Evolutionary conservation across 2,888 invertebrate genomes (phyloP).

Genomic region (Proisotoma minuta): DNA sequence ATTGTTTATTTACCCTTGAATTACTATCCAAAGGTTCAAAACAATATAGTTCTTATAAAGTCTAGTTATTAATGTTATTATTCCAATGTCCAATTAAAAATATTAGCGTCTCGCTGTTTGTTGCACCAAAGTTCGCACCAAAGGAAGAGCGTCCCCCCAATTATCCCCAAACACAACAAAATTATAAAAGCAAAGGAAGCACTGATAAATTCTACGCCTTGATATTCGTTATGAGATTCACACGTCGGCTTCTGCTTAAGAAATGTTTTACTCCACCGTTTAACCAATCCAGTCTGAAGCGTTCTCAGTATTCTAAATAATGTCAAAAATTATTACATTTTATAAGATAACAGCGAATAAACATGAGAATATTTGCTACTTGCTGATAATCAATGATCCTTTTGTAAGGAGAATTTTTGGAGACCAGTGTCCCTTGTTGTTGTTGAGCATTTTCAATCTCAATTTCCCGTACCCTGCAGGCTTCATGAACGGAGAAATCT

Average conservation of each 20-base stretch:
- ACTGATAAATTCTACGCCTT: constrained; percentile 22
- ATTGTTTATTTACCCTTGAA: too few species aligned
- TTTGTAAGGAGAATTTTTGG: constrained; percentile 26
- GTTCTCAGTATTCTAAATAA: constrained; percentile 26
- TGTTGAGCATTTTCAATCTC: constrained; percentile 23
- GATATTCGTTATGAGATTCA: neutral
- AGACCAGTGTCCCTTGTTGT: constrained; percentile 29
- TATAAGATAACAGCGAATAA: neutral
- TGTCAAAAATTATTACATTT: neutral
- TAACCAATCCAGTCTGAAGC: constrained; percentile 24
- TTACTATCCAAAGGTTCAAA: too few species aligned
- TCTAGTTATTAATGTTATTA: too few species aligned
- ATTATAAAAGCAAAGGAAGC: constrained; percentile 18
- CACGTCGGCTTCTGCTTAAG: constrained; percentile 9
- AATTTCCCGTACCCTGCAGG: constrained; percentile 27
- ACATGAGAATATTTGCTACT: neutral
- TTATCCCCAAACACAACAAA: neutral
- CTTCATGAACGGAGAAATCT: constrained; percentile 19
- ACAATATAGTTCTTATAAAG: too few species aligned
- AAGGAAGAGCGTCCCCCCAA: neutral
- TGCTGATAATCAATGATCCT: constrained; percentile 34
- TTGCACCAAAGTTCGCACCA: neutral
- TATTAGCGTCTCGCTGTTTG: too few species aligned
- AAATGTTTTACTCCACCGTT: constrained; percentile 20
- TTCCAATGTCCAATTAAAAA: too few species aligned